Evolutionary conservation across 2,797 vertebrate species (phyloP), one percentile per base, ranked within the genome.

Genomic region (Sebastes minor): DNA sequence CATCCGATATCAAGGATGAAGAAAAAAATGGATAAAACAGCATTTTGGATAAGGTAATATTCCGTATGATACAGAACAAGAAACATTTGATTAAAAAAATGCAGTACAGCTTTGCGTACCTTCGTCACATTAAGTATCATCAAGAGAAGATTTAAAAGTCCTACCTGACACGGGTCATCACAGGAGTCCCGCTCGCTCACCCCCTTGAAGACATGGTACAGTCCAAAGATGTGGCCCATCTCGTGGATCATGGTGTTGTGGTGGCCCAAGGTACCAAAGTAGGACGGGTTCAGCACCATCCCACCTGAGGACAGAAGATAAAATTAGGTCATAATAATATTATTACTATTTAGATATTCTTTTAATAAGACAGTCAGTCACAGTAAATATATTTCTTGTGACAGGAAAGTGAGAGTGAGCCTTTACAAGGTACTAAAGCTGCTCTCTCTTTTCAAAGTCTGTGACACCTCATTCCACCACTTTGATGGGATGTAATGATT

Each of bases 181-280:
- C 99, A 99, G 23, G 99, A 99, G 72, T 99, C 98, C 46, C 96
- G 91, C 84, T 99, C 99, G 0, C 97, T 99, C 89, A 99, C 98
- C 8, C 98, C 98, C 89, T 99, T 99, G 69, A 99, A 99, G 72
- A 99, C 98, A 5, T 99, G 98, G 92, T 99, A 99, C 52, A 99
- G 95, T 27, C 98, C 98, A 78, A 99, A 94, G 77, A 99, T 96
- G 5, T 99, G 98, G 2, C 98, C 98, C 90, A 99, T 96, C 82
- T 99, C 98, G 0, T 99, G 98, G 91, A 99, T 97, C 97, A 99
- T 98, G 78, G 97, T 98, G 91, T 99, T 98, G 46, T 95, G 97
- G 86, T 98, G 98, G 61, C 98, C 97, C 0, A 70, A 83, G 63
- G 96, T 95, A 22, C 98, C 98, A 0, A 98, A 99, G 87, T 99